Percentiles rank a stretch among this genome's conserved stretches.
phyloP scores from a whole-genome alignment of 2,888 invertebrate species.

The Hoplodrina blanda region DNA sequence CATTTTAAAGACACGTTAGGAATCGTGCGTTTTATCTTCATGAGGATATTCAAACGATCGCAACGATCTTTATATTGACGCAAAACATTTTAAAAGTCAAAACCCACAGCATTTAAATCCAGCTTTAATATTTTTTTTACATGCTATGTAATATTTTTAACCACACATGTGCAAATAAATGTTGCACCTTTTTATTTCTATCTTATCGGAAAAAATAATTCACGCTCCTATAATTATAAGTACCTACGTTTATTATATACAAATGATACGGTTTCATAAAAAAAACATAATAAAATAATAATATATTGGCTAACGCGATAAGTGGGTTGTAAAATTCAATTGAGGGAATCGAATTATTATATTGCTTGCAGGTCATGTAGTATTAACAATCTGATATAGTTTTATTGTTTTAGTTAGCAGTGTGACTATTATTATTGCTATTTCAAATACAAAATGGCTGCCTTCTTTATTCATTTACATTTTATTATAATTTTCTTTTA shows the following conservation, averaged over 20 bases:
- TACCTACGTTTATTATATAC: constrained; percentile 11
- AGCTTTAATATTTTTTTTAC: too few relatives aligned
- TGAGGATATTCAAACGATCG: constrained; percentile 23
- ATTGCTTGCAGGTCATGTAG: constrained; percentile 22
- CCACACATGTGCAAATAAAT: constrained; percentile 11
- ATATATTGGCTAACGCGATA: constrained; percentile 34
- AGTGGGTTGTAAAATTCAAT: constrained; percentile 38
- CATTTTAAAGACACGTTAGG: constrained; percentile 27
- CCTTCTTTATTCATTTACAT: neutral
- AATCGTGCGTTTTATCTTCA: constrained; percentile 31
- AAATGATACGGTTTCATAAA: constrained; percentile 34
- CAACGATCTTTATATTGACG: constrained; percentile 11
- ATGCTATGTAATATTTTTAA: too few relatives aligned
- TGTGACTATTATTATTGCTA: constrained; percentile 28
- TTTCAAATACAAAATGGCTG: constrained; percentile 11
- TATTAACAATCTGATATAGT: constrained; percentile 36
- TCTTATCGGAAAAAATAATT: constrained; percentile 41
- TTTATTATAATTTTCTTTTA: neutral
- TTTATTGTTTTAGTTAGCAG: constrained; percentile 38
- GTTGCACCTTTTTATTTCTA: constrained; percentile 3
- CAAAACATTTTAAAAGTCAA: constrained; percentile 19
- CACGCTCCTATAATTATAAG: constrained; percentile 6
- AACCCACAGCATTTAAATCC: constrained; percentile 3
- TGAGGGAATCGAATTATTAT: constrained; percentile 43
- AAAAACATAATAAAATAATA: constrained; percentile 23